phyloP scores from a whole-genome alignment of 1,140 invertebrate genomes.

The Meloidogyne floridensis region DNA sequence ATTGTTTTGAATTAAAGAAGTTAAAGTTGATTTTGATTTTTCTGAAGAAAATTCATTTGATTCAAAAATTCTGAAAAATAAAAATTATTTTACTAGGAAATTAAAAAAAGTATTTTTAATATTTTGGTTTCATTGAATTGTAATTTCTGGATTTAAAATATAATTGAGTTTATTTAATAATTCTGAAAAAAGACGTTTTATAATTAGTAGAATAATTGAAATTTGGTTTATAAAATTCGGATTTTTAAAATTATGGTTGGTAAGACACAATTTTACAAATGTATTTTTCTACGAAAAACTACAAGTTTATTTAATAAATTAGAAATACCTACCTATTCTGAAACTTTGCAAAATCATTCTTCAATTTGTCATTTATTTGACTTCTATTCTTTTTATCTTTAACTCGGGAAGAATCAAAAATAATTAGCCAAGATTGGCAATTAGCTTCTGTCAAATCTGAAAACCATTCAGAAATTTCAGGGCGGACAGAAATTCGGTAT shows the following conservation, averaged over 20 bases:
- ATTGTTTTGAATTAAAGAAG: constrained; percentile 26
- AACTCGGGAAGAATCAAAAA: constrained; percentile 56
- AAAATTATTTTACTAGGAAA: too few relatives aligned
- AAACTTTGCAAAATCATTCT: constrained; percentile 55
- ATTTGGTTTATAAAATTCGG: too few relatives aligned
- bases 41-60: constrained; percentile 21
- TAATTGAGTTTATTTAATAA: too few relatives aligned
- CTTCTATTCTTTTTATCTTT: constrained; percentile 57
- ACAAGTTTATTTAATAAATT: neutral
- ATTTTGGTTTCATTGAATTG: too few relatives aligned
- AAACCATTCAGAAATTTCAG: constrained; percentile 59
- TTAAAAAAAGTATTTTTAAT: neutral
- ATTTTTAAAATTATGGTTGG: too few relatives aligned
- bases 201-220: too few relatives aligned
- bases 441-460: constrained; percentile 48
- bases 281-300: too few relatives aligned
- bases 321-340: constrained; percentile 33
- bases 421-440: constrained; percentile 56
- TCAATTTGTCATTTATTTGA: constrained; percentile 54
- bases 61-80: constrained; percentile 36
- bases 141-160: too few relatives aligned
- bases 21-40: constrained; percentile 17
- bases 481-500: constrained; percentile 53
- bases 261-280: too few relatives aligned
- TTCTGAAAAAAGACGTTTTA: too few relatives aligned